Evolutionary conservation across 2,888 invertebrate genomes (phyloP).

Genomic region (Serripes groenlandicus): DNA sequence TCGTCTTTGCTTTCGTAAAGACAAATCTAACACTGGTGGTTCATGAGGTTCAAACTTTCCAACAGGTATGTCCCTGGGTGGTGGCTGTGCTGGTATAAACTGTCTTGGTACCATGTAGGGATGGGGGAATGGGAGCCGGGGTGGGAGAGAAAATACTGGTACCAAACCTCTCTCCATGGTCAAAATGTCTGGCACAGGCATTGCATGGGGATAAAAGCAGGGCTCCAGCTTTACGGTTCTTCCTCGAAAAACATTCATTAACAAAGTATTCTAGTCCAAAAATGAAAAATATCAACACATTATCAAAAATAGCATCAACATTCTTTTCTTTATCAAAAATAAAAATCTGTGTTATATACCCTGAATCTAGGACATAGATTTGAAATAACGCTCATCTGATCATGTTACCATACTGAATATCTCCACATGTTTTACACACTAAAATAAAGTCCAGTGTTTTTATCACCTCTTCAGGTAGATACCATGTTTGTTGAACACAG

Average conservation of each 20-base stretch:
- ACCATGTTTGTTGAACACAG: neutral
- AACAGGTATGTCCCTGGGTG: conserved; percentile 14
- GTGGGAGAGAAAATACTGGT: conserved; percentile 39
- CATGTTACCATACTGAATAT: conserved; percentile 19
- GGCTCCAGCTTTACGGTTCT: conserved; percentile 10
- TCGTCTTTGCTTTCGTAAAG: conserved; percentile 48
- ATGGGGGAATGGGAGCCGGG: conserved; percentile 40
- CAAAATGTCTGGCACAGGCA: conserved; percentile 56
- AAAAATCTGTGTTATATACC: neutral
- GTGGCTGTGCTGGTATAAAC: conserved; percentile 38
- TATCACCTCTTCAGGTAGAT: neutral
- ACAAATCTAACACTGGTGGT: conserved; percentile 61
- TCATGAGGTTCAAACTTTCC: neutral
- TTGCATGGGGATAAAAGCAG: conserved; percentile 22
- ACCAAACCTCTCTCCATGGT: conserved; percentile 54
- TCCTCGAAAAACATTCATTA: conserved; percentile 18
- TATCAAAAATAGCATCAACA: neutral
- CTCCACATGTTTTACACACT: neutral
- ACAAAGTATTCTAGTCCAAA: conserved; percentile 3
- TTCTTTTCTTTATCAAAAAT: neutral
- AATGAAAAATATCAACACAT: neutral
- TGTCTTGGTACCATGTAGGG: conserved; percentile 58
- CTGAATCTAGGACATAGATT: neutral
- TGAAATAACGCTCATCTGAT: neutral
- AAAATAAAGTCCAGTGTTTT: neutral